These are phyloP conservation scores for Styela clava DNA, from an alignment of 23 tunicate genomes.

Conservation along the genomic window DNA sequence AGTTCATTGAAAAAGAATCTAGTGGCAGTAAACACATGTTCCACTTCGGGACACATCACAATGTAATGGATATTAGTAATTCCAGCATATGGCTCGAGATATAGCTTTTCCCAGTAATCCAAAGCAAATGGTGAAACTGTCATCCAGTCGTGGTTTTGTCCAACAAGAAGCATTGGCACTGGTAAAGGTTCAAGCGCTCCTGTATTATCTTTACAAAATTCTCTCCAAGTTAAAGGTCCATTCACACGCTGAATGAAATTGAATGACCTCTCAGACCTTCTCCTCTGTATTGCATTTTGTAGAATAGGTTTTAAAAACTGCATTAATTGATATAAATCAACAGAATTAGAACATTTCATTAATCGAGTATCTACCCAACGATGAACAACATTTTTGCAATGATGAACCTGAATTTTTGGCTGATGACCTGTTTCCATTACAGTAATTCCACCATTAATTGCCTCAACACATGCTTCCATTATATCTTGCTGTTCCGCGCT, in stretches of 20 bases:
- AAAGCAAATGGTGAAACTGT: slow-evolving; percentile 73
- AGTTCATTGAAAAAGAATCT: slow-evolving; percentile 62
- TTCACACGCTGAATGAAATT: slow-evolving; percentile 74
- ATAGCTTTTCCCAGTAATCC: slow-evolving; percentile 73
- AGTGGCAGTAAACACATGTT: slow-evolving; percentile 24
- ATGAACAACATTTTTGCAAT: slow-evolving; percentile 21
- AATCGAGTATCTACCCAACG: slow-evolving; percentile 13
- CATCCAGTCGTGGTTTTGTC: slow-evolving; percentile 73
- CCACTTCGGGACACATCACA: slow-evolving; percentile 58
- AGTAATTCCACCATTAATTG: slow-evolving; percentile 32
- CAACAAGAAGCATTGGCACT: slow-evolving; percentile 71
- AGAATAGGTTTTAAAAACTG: slow-evolving; percentile 68
- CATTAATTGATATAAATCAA: slow-evolving; percentile 59
- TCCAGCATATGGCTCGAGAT: slow-evolving; percentile 72
- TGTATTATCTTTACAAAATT: slow-evolving; percentile 79
- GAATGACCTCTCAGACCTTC: slow-evolving; percentile 48
- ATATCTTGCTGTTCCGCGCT: slow-evolving; percentile 15
- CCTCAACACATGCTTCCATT: slow-evolving; percentile 30
- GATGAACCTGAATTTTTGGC: slow-evolving; percentile 10
- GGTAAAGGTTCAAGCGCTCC: slow-evolving; percentile 52
- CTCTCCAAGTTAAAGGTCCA: slow-evolving; percentile 98
- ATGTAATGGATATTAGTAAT: slow-evolving; percentile 63
- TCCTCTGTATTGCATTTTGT: slow-evolving; percentile 95
- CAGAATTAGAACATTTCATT: slow-evolving; percentile 2
- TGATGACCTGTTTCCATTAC: slow-evolving; percentile 26